Base-by-base conservation (phyloP, 1,140 invertebrate species). In the Macrosteles quadrilineatus region DNA sequence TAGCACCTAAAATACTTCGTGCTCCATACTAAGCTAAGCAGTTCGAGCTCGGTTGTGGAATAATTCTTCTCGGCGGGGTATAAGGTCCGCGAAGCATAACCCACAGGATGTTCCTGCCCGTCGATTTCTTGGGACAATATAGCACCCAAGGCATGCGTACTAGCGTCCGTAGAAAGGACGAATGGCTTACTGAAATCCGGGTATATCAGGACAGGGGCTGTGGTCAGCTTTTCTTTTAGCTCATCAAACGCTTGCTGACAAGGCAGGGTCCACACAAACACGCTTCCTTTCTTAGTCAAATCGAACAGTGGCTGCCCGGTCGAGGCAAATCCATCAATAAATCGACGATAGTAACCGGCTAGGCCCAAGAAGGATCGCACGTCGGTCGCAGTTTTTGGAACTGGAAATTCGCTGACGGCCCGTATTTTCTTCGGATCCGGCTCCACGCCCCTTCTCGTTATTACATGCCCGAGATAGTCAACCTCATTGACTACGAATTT, bases 361-460 rank as follows among this genome's bases (percentile, higher is more conserved):
- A 83, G 70, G 23, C 83, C 83, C 55, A 85, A 57, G 73, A 84
- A 84, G 55, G 71, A 64, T 77, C 79, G 79, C n/a, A 83, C 70
- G 25, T 82, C 73, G 55, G 80, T 80, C 4, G 63, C 3, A 64
- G 74, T 80, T 73, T 73, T 79, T n/a, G 82, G 80, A 27, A 29
- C 64, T n/a, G 81, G 79, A 71, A 78, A 82, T 23, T 82, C 74
- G 70, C 71, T 57, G 17, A 83, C 72, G 1, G 75, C 70, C 50
- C 64, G 64, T 1, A 82, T 75, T 78, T 84, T 84, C 2, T 73
- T 59, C 17, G 77, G 80, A 72, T 83, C 77, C 4, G 81, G 80
- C 65, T 70, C 71, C 1, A 85, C 75, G 9, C 83, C 82, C 6
- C 80, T 57, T 32, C 74, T 64, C 1, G 78, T 75, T 36, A 83